These are phyloP conservation scores for Paragorgia papillata DNA, from an alignment of 92 coral and sea anemone genomes.

Conservation along the genomic window DNA sequence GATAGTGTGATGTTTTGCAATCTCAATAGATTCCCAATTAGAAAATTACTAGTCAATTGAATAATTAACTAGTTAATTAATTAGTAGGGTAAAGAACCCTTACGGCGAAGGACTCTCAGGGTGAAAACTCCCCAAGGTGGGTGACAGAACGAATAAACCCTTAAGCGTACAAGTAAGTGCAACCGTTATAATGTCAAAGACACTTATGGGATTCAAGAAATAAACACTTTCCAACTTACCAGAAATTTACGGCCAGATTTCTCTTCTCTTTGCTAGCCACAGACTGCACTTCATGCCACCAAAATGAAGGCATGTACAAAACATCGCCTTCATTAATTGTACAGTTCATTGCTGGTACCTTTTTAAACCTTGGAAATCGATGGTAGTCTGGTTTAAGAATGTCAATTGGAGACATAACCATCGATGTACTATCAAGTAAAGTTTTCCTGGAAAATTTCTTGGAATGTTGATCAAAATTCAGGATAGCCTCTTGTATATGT, in stretches of 20 bases:
- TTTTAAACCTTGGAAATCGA: conserved; percentile 72
- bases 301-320: conserved; percentile 82
- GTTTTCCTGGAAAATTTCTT: conserved; percentile 62
- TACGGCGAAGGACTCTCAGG: too few species aligned
- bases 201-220: too few species aligned
- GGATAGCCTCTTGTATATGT: conserved; percentile 77
- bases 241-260: conserved; percentile 73
- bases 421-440: conserved; percentile 81
- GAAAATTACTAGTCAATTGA: too few species aligned
- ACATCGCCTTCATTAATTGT: conserved; percentile 86
- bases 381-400: conserved; percentile 76
- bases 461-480: conserved; percentile 57
- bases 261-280: conserved; percentile 54
- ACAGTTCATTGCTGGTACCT: conserved; percentile 73
- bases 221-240: conserved; percentile 70
- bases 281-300: conserved; percentile 97
- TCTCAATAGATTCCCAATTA: too few species aligned
- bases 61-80: too few species aligned
- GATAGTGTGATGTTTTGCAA: too few species aligned
- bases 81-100: too few species aligned
- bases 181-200: too few species aligned
- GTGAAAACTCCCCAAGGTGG: too few species aligned
- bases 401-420: conserved; percentile 91
- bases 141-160: too few species aligned
- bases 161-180: too few species aligned